Evolutionary conservation across 2,888 invertebrate species (phyloP).

Genomic region (Schizaphis graminum): DNA sequence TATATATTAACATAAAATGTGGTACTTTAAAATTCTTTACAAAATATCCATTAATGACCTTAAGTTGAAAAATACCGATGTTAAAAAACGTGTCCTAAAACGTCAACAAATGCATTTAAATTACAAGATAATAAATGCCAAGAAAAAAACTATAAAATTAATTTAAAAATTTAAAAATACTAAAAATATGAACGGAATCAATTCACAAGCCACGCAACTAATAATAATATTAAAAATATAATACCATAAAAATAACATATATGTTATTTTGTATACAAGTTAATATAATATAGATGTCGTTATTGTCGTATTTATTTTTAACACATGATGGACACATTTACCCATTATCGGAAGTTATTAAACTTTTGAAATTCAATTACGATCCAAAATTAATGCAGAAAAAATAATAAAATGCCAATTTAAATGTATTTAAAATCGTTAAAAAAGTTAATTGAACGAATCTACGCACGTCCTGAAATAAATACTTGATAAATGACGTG

Average conservation of each 20-base stretch:
- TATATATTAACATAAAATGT: not conserved
- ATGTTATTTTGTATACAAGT: too few relatives aligned
- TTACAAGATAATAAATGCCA: not conserved
- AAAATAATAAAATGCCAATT: too few relatives aligned
- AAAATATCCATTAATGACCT: too few relatives aligned
- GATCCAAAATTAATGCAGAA: too few relatives aligned
- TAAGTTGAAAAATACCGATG: too few relatives aligned
- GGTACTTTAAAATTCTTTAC: not conserved
- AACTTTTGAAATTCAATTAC: too few relatives aligned
- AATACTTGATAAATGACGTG: not conserved
- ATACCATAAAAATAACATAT: not conserved
- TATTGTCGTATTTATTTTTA: not conserved
- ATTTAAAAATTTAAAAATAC: not conserved
- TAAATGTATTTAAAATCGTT: not conserved
- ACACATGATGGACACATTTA: not conserved
- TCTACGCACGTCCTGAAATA: not conserved
- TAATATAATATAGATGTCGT: not conserved
- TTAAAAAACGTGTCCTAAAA: too few relatives aligned
- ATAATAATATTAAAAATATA: not conserved
- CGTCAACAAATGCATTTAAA: not conserved
- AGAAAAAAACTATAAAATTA: not conserved
- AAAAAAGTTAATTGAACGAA: not conserved
- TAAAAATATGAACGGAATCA: not conserved
- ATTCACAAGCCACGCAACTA: not conserved
- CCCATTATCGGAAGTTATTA: not conserved